A percentile compares a stretch with the other conserved stretches of the same genome.
Evolutionary conservation across 2,113 vertebrate species (phyloP).

Genomic region (Andinoacara biseriatus): DNA sequence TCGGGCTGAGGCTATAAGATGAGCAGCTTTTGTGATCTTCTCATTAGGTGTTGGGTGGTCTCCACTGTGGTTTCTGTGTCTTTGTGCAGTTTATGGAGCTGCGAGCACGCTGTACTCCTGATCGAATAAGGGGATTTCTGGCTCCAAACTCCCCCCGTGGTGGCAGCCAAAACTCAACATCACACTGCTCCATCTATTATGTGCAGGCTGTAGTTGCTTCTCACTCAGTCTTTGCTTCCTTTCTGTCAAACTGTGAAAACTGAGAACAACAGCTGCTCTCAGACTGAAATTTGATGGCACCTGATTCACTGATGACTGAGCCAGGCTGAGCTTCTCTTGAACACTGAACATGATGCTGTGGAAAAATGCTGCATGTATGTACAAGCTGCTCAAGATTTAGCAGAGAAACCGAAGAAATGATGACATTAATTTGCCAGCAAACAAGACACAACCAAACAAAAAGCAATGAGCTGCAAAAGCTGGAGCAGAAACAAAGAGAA

Average conservation of each 20-base stretch:
- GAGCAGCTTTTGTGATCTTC: not conserved
- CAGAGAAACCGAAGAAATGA: not conserved
- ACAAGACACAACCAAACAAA: not conserved
- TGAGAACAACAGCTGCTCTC: not conserved
- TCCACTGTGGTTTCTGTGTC: not conserved
- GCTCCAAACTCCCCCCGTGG: too few relatives aligned
- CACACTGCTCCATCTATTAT: not conserved
- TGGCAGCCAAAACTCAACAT: rapidly evolving
- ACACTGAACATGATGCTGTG: not conserved
- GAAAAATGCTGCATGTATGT: not conserved
- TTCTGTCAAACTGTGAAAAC: too few relatives aligned
- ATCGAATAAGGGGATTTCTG: too few relatives aligned
- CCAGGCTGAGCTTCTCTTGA: not conserved
- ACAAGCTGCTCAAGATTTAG: not conserved
- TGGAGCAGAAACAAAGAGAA: not conserved
- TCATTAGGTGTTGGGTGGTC: not conserved
- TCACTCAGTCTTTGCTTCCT: not conserved
- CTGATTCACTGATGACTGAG: not conserved
- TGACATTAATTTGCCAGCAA: not conserved
- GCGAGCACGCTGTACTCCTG: not conserved
- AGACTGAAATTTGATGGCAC: not conserved
- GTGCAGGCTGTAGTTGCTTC: not conserved
- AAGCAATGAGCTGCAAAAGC: not conserved
- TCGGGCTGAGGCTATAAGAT: not conserved
- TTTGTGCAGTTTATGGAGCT: not conserved